Evolutionary conservation across 2,113 vertebrate species (phyloP).

Genomic region (Lagenorhynchus albirostris): DNA sequence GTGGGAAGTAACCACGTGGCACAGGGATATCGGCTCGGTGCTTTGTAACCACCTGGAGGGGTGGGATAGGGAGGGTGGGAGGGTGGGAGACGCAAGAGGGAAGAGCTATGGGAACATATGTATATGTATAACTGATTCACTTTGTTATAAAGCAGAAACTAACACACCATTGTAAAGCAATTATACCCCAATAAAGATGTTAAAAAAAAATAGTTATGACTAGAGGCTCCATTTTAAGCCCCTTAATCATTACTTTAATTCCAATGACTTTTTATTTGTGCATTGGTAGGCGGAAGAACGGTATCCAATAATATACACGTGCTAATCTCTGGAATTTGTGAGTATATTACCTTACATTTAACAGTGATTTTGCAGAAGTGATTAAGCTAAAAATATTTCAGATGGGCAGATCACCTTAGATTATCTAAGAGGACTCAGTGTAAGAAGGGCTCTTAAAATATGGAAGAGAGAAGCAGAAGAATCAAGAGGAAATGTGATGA

Average conservation of each 20-base stretch:
- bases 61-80: too few species aligned
- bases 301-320: not conserved
- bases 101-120: too few species aligned
- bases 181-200: too few species aligned
- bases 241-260: not conserved
- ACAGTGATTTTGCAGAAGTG: not conserved
- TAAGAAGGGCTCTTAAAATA: not conserved
- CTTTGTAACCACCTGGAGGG: too few species aligned
- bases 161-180: too few species aligned
- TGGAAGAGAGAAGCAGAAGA: not conserved
- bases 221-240: not conserved
- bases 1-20: fast-evolving
- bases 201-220: not conserved
- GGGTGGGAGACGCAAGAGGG: too few species aligned
- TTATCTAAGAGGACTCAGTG: not conserved
- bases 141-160: too few species aligned
- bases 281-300: not conserved
- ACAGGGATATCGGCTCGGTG: too few species aligned
- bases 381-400: not conserved
- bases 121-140: too few species aligned
- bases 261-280: not conserved
- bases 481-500: not conserved
- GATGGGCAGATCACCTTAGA: not conserved
- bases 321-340: not conserved
- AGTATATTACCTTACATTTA: not conserved